These are phyloP conservation scores for Oligia fasciuncula DNA, from an alignment of 2,888 invertebrate genomes.

Conservation along the genomic window DNA sequence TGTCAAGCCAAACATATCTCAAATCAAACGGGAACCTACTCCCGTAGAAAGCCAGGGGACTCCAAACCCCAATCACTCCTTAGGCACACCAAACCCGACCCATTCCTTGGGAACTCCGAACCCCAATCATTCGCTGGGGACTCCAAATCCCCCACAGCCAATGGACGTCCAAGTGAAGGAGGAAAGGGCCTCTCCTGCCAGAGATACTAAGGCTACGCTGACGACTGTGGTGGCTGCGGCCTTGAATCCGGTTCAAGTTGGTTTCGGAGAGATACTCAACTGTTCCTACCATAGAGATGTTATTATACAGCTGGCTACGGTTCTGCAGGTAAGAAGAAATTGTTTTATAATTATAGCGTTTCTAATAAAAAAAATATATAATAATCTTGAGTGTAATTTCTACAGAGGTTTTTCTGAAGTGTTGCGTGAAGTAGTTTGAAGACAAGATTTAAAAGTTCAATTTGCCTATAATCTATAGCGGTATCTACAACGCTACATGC, in stretches of 20 bases:
- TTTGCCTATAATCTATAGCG: not conserved
- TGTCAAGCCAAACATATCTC: conserved; percentile 85
- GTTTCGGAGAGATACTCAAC: conserved; percentile 95
- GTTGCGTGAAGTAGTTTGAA: no score
- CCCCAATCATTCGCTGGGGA: conserved; percentile 77
- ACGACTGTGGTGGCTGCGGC: conserved; percentile 82
- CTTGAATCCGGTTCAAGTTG: conserved; percentile 91
- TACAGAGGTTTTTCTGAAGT: no score
- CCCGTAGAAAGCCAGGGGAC: conserved; percentile 86
- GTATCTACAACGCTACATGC: no score
- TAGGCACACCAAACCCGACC: conserved; percentile 85
- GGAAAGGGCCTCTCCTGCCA: conserved; percentile 79
- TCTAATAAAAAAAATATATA: no score
- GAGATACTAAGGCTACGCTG: conserved; percentile 80
- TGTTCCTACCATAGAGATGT: conserved; percentile 97
- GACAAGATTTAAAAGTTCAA: not conserved
- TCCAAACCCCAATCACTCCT: conserved; percentile 83
- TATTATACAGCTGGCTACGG: conserved; percentile 94
- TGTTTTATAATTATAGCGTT: not conserved
- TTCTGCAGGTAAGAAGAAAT: conserved; percentile 91
- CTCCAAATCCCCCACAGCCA: conserved; percentile 80
- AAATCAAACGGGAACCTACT: conserved; percentile 85
- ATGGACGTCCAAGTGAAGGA: conserved; percentile 85
- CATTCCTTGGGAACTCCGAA: conserved; percentile 84
- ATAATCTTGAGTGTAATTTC: no score